Percentiles rank a stretch among this genome's conserved stretches.
Conservation (phyloP, 2,888 invertebrate species). For the Lordiphosa andalusiaca region DNA sequence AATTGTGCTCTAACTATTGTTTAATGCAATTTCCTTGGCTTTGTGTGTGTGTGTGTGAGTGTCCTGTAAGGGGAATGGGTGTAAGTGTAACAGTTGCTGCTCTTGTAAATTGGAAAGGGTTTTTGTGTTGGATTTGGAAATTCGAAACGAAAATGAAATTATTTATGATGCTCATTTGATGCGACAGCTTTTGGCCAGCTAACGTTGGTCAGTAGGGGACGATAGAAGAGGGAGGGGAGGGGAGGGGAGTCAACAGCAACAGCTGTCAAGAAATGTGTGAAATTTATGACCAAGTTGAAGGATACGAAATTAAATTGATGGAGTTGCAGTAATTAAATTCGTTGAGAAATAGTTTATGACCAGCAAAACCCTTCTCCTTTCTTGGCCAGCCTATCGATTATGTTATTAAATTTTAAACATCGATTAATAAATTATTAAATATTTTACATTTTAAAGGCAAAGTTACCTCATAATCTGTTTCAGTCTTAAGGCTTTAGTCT, state of each 20-base stretch:
- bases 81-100: conserved; percentile 64
- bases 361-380: too few relatives aligned
- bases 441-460: not conserved
- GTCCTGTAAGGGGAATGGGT: not conserved
- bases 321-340: too few relatives aligned
- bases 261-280: conserved; percentile 33
- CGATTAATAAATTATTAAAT: not conserved
- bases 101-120: conserved; percentile 39
- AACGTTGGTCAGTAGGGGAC: not conserved
- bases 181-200: conserved; percentile 61
- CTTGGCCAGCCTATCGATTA: too few relatives aligned
- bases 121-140: conserved; percentile 41
- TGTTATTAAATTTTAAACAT: too few relatives aligned
- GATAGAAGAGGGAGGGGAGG: not conserved
- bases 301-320: too few relatives aligned
- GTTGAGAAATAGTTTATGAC: too few relatives aligned
- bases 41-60: not conserved
- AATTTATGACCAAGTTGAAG: too few relatives aligned
- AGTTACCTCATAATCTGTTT: too few relatives aligned
- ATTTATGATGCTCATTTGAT: conserved; percentile 68
- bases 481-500: too few relatives aligned
- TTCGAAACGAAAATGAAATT: conserved; percentile 66
- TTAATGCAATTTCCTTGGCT: conserved; percentile 31
- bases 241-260: conserved; percentile 13
- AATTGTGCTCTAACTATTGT: conserved; percentile 41